A percentile compares a stretch with the other conserved stretches of the same genome.
phyloP scores from a whole-genome alignment of 2,888 invertebrate genomes.

The Ryuthela nishihirai region DNA sequence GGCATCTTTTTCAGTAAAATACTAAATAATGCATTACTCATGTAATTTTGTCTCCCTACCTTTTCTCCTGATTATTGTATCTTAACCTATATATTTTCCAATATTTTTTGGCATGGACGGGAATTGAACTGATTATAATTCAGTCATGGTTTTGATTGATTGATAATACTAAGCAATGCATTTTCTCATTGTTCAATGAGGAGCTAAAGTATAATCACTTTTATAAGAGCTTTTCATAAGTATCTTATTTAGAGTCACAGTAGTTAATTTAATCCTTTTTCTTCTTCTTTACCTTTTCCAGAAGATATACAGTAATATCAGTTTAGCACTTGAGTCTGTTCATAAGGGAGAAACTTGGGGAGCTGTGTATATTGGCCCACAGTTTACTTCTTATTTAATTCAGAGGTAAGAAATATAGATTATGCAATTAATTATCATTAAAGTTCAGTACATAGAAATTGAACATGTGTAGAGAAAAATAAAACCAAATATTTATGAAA shows the following conservation, averaged over 20 bases:
- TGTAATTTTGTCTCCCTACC: too few species aligned
- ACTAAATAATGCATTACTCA: too few species aligned
- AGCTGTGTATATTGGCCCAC: slow-evolving; percentile 78
- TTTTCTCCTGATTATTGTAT: too few species aligned
- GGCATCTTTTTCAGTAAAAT: too few species aligned
- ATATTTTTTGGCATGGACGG: too few species aligned
- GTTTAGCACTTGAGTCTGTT: slow-evolving; percentile 67
- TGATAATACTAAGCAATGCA: too few species aligned
- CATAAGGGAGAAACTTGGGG: slow-evolving; percentile 79
- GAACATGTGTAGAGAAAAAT: neutral
- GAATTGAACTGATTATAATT: too few species aligned
- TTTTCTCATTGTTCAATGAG: too few species aligned
- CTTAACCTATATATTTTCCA: too few species aligned
- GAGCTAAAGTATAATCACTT: neutral
- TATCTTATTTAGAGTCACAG: neutral
- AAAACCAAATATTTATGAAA: neutral
- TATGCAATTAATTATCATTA: neutral
- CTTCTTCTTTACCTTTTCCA: slow-evolving; percentile 1
- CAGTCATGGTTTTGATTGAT: too few species aligned
- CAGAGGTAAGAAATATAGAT: slow-evolving; percentile 47
- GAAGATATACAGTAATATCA: slow-evolving; percentile 20
- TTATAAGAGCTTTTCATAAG: neutral
- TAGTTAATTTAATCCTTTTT: neutral
- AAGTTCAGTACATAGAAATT: neutral
- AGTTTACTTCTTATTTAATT: slow-evolving; percentile 81